phyloP scores from a whole-genome alignment of 2,797 vertebrate genomes.

The Vireo griseus region DNA sequence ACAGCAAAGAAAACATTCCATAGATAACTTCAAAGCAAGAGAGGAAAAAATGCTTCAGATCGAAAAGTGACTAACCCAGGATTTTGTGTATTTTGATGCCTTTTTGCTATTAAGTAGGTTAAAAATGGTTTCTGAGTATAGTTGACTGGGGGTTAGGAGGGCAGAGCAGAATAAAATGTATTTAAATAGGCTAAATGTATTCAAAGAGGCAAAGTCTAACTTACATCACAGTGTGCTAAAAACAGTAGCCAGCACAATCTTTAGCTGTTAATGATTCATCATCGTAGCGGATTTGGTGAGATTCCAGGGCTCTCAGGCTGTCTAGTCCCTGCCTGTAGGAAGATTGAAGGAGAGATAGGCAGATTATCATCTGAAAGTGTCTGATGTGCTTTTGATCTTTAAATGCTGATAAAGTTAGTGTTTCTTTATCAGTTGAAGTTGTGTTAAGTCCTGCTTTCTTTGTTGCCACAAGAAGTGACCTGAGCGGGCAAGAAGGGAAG shows the following conservation, averaged over 20 bases:
- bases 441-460: background rate
- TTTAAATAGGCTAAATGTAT: constrained; percentile 23
- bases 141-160: background rate
- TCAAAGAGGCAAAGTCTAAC: background rate
- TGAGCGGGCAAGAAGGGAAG: background rate
- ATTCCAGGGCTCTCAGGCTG: background rate
- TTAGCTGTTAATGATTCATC: constrained; percentile 42
- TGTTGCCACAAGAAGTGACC: background rate
- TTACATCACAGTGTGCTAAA: constrained; percentile 3
- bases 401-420: background rate
- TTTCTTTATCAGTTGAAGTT: background rate
- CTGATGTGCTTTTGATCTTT: background rate
- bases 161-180: background rate
- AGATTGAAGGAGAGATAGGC: background rate
- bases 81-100: background rate
- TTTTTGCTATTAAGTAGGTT: background rate
- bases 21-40: background rate
- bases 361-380: constrained; percentile 1
- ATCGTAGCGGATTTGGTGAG: background rate
- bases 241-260: constrained; percentile 8
- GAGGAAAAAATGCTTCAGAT: background rate
- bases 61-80: background rate
- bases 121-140: background rate
- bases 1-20: background rate
- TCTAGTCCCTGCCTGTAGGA: background rate